phyloP scores from a whole-genome alignment of 2,113 vertebrate species.

The Aldabrachelys gigantea region DNA sequence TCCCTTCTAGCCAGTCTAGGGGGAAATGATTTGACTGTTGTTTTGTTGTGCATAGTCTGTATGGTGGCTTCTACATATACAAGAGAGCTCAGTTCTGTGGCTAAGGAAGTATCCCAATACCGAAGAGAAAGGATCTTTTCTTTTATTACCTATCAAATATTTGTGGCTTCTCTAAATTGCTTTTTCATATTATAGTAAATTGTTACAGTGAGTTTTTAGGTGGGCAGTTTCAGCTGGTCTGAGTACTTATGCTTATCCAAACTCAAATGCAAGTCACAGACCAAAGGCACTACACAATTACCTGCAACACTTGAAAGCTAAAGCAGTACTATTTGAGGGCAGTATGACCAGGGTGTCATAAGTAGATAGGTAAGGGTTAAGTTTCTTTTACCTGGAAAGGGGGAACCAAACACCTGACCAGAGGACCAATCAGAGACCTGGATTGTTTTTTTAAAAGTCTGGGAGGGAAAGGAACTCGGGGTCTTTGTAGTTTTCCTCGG shows the following conservation, averaged over 20 bases:
- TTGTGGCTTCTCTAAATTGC: background rate
- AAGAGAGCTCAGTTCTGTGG: background rate
- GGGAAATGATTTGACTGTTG: background rate
- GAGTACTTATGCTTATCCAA: background rate
- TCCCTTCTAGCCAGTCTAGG: background rate
- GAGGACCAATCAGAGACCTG: too few relatives aligned
- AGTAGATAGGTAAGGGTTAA: too few relatives aligned
- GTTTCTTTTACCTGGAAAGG: too few relatives aligned
- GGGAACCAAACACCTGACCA: too few relatives aligned
- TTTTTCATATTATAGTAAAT: background rate
- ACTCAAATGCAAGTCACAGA: background rate
- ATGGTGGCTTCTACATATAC: background rate
- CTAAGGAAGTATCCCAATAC: background rate
- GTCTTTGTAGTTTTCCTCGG: too few relatives aligned
- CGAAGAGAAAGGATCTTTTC: background rate
- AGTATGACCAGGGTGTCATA: background rate
- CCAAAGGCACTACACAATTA: background rate
- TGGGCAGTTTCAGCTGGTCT: background rate
- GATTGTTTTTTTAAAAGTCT: too few relatives aligned
- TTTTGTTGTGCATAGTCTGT: background rate
- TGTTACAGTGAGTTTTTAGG: background rate
- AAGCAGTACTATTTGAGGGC: background rate
- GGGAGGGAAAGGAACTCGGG: too few relatives aligned
- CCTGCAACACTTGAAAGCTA: background rate
- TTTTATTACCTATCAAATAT: background rate